Base-by-base conservation (phyloP, 2,888 invertebrate species). In the Teleogryllus oceanicus region DNA sequence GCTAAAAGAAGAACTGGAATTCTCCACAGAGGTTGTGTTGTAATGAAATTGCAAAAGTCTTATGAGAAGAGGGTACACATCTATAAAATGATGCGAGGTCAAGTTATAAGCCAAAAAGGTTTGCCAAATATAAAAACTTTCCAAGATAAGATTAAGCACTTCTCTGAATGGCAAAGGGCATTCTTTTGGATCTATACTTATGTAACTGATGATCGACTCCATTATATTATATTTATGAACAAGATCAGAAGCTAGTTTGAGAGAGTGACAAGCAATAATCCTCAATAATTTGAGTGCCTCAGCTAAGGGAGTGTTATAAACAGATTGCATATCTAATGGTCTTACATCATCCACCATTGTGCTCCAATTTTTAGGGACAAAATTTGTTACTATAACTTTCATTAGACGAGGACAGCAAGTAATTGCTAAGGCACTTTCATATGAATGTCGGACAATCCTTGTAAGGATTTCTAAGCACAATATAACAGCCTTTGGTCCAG, bases 381-480 rank as follows among this genome's bases (percentile, higher is more conserved):
- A 88, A 49, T 87, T 83, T 49, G 84, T 83, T 76, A 87, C 82
- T 49, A 88, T 84, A 0, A 84, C 80, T 2, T 90, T 87, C 82
- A 97, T 87, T 20, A 97, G 89, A 83, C 91, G 89, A 1, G 91
- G 91, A 83, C 90, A 90, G 77, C 90, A 88, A 18, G 91, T 87
- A 80, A 96, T 90, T 85, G 89, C 90, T 74, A 89, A 87, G 0
- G 94, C 91, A 79, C 91, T 89, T 82, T 92, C 90, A 75, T 90
- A 87, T 12, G 95, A 96, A 86, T 96, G 94, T 84, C 96, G 91
- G 0, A 92, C 91, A 74, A 97, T 86, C 82, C 96, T 91, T 78
- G 91, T 93, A 77, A 98, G 88, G 83, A 97, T 92, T 87, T 95
- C 94, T 78, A 97, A 85, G 78, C 93, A 92, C 83, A 93, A 92